Evolutionary conservation across 2,888 invertebrate species (phyloP).

Genomic region (Orthosia cruda): DNA sequence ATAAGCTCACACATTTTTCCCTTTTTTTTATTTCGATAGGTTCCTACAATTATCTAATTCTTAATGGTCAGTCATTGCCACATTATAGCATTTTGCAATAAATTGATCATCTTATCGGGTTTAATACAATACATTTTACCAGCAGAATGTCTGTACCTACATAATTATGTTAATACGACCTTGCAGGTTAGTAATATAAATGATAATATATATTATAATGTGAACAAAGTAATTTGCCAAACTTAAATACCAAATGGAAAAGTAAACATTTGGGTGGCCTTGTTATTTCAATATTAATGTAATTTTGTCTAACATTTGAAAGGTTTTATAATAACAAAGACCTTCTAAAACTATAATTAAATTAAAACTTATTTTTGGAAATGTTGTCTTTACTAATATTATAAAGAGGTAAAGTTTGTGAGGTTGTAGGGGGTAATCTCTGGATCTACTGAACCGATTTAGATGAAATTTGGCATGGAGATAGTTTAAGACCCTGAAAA

Average conservation of each 20-base stretch:
- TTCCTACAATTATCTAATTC: too few species aligned
- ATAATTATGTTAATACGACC: conserved; percentile 37
- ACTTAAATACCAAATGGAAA: conserved; percentile 20
- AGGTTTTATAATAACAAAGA: conserved; percentile 9
- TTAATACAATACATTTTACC: conserved; percentile 8
- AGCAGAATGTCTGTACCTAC: conserved; percentile 2
- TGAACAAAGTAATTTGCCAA: conserved; percentile 25
- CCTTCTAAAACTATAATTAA: neutral
- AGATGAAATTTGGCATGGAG: too few species aligned
- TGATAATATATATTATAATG: conserved; percentile 29
- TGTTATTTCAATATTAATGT: conserved; percentile 7
- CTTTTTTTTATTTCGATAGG: too few species aligned
- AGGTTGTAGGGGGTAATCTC: too few species aligned
- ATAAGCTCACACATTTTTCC: too few species aligned
- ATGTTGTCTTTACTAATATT: too few species aligned
- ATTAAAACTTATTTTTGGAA: neutral
- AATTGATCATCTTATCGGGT: neutral
- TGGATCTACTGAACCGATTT: too few species aligned
- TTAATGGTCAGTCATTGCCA: neutral
- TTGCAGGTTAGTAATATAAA: conserved; percentile 31
- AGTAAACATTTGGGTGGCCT: conserved; percentile 24
- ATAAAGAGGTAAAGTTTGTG: too few species aligned
- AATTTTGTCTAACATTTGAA: conserved; percentile 30
- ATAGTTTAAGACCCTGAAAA: too few species aligned
- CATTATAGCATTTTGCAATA: neutral